Evolutionary conservation across 1,140 invertebrate genomes (phyloP).

Genomic region (Caenorhabditis brenneri): DNA sequence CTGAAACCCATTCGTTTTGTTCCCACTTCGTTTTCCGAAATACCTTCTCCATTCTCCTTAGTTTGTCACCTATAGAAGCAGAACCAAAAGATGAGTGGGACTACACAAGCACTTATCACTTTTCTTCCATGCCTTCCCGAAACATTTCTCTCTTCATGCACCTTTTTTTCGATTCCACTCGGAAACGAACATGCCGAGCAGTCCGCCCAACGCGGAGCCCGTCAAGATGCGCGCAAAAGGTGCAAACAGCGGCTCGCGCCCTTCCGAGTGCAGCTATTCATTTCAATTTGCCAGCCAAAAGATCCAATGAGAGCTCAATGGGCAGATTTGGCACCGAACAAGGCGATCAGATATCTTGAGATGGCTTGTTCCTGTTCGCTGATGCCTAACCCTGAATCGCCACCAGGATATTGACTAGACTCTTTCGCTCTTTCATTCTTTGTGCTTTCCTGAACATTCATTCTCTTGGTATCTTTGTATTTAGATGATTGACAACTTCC

Average conservation of each 20-base stretch:
- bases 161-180: neutral
- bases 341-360: neutral
- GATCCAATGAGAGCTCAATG: conserved; percentile 12
- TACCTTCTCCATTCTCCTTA: neutral
- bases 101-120: conserved; percentile 40
- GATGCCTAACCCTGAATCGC: neutral
- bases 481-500: neutral
- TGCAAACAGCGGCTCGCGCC: conserved; percentile 30
- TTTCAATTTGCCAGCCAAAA: conserved; percentile 12
- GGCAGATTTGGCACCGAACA: conserved; percentile 6
- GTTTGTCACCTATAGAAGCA: neutral
- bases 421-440: neutral
- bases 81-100: conserved; percentile 28
- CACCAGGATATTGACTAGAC: conserved; percentile 29
- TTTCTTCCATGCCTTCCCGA: neutral
- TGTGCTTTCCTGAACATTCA: neutral
- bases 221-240: conserved; percentile 40
- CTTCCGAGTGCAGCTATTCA: conserved; percentile 15
- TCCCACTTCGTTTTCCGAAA: neutral
- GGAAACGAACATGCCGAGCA: neutral
- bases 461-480: neutral
- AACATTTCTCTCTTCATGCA: neutral
- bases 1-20: neutral
- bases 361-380: conserved; percentile 12
- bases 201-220: conserved; percentile 28